These are phyloP conservation scores for Enteromius trimaculatus DNA, from an alignment of 2,797 vertebrate genomes.

Conservation along the genomic window DNA sequence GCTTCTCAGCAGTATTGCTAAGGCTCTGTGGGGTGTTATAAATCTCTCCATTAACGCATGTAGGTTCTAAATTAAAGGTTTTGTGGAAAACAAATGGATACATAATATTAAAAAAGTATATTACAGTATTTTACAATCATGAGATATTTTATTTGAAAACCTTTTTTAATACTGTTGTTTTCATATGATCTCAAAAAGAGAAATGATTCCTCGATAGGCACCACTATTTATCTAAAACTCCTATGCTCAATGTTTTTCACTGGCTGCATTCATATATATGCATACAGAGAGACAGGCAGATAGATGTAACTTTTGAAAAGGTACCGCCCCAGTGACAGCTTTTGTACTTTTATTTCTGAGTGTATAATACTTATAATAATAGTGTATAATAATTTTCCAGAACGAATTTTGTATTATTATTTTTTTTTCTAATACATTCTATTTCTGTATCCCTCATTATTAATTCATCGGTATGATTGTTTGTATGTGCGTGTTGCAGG, in stretches of 20 bases:
- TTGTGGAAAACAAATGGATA: not conserved
- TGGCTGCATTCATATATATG: too few relatives aligned
- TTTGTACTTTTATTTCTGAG: too few relatives aligned
- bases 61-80: not conserved
- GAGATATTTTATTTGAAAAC: not conserved
- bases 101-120: not conserved
- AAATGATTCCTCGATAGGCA: not conserved
- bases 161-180: not conserved
- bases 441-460: too few relatives aligned
- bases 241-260: too few relatives aligned
- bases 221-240: constrained; percentile 2
- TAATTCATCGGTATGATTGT: too few relatives aligned
- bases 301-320: too few relatives aligned
- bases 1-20: constrained; percentile 9
- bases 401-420: too few relatives aligned
- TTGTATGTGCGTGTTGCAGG: constrained; percentile 73
- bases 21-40: constrained; percentile 2
- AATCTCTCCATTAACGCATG: not conserved
- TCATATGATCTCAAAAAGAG: not conserved
- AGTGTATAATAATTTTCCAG: too few relatives aligned
- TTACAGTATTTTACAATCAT: not conserved
- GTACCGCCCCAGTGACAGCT: too few relatives aligned
- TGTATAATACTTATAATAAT: too few relatives aligned
- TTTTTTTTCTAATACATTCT: too few relatives aligned
- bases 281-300: too few relatives aligned